phyloP scores from a whole-genome alignment of 2,888 invertebrate genomes.

The Clivina fossor region DNA sequence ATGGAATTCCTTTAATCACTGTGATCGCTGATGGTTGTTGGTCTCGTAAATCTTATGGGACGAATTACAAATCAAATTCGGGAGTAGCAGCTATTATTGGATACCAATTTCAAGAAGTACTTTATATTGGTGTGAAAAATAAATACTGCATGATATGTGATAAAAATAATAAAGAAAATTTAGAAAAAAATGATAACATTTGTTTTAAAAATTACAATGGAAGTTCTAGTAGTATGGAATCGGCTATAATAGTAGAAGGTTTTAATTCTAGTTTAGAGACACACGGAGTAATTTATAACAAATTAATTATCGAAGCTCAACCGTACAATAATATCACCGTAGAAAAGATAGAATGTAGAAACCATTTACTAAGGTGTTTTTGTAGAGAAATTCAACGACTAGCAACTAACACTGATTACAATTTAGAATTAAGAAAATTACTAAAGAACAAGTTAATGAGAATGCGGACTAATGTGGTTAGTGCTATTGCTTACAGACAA shows the following conservation, averaged over 20 bases:
- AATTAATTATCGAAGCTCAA: slow-evolving; percentile 25
- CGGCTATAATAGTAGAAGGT: too few relatives aligned
- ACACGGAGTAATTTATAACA: slow-evolving; percentile 14
- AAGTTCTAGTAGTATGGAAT: too few relatives aligned
- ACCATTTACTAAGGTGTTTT: slow-evolving; percentile 32
- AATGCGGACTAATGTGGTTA: slow-evolving; percentile 7
- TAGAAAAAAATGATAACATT: too few relatives aligned
- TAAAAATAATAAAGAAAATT: too few relatives aligned
- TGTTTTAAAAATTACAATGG: too few relatives aligned
- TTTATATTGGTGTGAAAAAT: neutral
- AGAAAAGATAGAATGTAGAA: slow-evolving; percentile 34
- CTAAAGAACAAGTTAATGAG: slow-evolving; percentile 2
- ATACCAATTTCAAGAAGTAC: neutral
- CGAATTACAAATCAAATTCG: neutral
- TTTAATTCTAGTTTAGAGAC: too few relatives aligned
- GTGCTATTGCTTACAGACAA: slow-evolving; percentile 7
- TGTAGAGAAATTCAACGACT: slow-evolving; percentile 15
- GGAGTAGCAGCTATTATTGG: slow-evolving; percentile 1
- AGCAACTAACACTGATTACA: slow-evolving; percentile 1
- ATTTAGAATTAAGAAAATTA: neutral
- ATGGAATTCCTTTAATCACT: slow-evolving; percentile 33
- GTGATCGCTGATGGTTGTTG: slow-evolving; percentile 38
- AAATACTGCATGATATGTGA: slow-evolving; percentile 1
- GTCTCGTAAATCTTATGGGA: slow-evolving; percentile 33
- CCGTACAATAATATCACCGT: slow-evolving; percentile 36